phyloP scores from a whole-genome alignment of 2,113 vertebrate species.

The Crotalus viridis region DNA sequence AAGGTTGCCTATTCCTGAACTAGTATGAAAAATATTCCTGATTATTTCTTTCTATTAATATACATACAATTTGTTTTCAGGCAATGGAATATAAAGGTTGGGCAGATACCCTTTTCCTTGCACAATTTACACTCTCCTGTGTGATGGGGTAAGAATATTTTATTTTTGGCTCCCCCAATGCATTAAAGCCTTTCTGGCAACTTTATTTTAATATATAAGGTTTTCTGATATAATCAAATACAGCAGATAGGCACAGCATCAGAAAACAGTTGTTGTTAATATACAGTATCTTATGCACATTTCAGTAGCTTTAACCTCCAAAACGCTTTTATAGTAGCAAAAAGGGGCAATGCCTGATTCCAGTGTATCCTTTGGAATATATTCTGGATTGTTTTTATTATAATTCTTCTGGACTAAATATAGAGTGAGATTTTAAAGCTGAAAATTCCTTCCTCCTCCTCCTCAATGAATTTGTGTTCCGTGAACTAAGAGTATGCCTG shows the following conservation, averaged over 20 bases:
- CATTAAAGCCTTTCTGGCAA: background rate
- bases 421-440: background rate
- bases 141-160: constrained; percentile 79
- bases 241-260: background rate
- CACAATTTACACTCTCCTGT: constrained; percentile 78
- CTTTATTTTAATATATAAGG: background rate
- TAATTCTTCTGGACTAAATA: background rate
- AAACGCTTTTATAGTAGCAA: background rate
- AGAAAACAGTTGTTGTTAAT: background rate
- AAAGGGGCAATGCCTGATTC: background rate
- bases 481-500: background rate
- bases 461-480: background rate
- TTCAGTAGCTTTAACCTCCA: background rate
- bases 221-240: background rate
- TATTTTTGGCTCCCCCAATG: background rate
- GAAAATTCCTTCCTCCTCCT: background rate
- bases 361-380: background rate
- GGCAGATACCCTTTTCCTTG: constrained; percentile 72
- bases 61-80: constrained; percentile 56
- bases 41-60: background rate
- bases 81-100: constrained; percentile 78
- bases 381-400: background rate
- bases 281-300: background rate
- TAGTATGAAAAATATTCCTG: background rate
- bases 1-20: too few relatives aligned